phyloP scores from a whole-genome alignment of 2,113 vertebrate genomes.

The Donacobius atricapilla region DNA sequence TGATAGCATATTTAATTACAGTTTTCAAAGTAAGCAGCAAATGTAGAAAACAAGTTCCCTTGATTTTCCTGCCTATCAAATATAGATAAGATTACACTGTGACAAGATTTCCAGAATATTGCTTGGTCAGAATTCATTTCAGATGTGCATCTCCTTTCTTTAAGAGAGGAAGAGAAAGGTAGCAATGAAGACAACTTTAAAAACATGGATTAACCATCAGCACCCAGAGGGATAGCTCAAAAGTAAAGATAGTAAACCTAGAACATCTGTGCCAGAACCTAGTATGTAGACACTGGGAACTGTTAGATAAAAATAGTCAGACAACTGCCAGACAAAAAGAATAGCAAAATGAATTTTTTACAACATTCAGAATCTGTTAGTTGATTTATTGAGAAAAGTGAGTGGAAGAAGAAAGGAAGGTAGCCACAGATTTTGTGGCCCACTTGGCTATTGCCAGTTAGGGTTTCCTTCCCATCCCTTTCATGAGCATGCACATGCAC shows the following conservation, averaged over 20 bases:
- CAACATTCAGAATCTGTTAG: neutral
- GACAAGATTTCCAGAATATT: neutral
- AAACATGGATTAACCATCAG: neutral
- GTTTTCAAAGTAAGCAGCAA: neutral
- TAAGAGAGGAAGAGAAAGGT: neutral
- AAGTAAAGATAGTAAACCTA: neutral
- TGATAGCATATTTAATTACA: neutral
- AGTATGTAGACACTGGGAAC: neutral
- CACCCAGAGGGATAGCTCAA: neutral
- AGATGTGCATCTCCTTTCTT: neutral
- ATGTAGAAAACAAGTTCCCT: neutral
- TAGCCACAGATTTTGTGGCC: neutral
- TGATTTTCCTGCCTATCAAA: neutral
- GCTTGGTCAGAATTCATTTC: neutral
- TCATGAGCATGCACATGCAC: fast-evolving
- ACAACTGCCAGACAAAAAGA: neutral
- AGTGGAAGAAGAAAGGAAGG: neutral
- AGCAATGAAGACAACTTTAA: neutral
- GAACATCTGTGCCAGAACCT: neutral
- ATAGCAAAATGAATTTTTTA: neutral
- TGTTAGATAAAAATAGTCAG: neutral
- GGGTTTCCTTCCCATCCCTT: neutral
- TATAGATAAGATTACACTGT: neutral
- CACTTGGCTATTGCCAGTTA: fast-evolving
- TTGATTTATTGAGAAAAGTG: neutral